Evolutionary conservation across 2,113 vertebrate species (phyloP).

Genomic region (Mola mola): DNA sequence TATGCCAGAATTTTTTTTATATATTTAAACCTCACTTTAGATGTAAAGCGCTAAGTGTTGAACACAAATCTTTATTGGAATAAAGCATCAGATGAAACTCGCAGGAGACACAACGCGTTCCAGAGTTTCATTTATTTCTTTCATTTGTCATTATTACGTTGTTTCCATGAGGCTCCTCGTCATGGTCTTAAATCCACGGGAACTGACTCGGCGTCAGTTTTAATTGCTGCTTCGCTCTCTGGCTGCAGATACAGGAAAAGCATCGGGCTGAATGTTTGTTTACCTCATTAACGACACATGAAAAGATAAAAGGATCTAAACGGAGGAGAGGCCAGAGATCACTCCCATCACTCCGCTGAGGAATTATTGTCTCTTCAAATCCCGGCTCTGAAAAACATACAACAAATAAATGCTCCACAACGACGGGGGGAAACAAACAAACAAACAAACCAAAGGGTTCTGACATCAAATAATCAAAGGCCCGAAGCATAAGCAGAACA

Average conservation of each 20-base stretch:
- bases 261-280: constrained; percentile 37
- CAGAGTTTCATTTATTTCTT: constrained; percentile 28
- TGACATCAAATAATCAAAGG: neutral
- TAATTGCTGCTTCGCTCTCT: constrained; percentile 37
- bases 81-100: constrained; percentile 12
- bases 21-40: no score
- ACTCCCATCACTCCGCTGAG: neutral
- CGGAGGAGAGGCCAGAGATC: constrained; percentile 28
- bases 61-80: no score
- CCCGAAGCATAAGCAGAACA: no score
- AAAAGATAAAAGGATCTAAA: constrained; percentile 33
- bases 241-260: constrained; percentile 36
- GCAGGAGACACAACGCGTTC: constrained; percentile 9
- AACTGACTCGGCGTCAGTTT: constrained; percentile 34
- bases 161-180: constrained; percentile 22
- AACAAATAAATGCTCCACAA: no score
- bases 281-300: constrained; percentile 44
- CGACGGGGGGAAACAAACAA: neutral
- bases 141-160: no score
- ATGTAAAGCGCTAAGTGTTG: no score
- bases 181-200: no score
- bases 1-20: no score
- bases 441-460: neutral
- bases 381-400: no score
- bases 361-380: constrained; percentile 14